Conservation (phyloP, 2,797 vertebrate species). For the Dromococcyx pavoninus region DNA sequence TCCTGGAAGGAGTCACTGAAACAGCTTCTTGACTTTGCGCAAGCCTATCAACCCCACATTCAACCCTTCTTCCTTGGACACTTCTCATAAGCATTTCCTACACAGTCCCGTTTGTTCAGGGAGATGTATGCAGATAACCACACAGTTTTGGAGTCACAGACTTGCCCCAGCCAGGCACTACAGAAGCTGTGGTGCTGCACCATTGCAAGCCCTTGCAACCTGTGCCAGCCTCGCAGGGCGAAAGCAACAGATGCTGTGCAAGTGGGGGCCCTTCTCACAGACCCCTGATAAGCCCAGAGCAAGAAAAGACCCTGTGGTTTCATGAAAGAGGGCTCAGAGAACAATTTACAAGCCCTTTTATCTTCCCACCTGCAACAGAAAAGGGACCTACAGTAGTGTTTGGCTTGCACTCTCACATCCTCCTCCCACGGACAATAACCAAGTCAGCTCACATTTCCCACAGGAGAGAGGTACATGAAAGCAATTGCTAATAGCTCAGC, state of each 20-base stretch:
- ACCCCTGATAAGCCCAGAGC: not conserved
- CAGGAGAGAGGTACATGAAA: not conserved
- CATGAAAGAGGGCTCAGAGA: not conserved
- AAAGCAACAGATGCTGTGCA: not conserved
- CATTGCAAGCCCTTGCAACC: fast-evolving
- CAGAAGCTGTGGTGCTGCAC: not conserved
- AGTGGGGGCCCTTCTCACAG: not conserved
- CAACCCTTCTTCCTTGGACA: too few species aligned
- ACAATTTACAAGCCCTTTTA: not conserved
- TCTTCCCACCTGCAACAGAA: not conserved
- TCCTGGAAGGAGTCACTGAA: not conserved
- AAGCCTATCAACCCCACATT: fast-evolving
- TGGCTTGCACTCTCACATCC: not conserved
- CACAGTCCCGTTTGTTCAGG: fast-evolving
- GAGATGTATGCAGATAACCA: not conserved
- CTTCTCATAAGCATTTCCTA: not conserved
- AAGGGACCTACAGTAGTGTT: not conserved
- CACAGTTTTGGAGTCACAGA: fast-evolving
- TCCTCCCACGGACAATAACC: not conserved
- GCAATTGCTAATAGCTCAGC: not conserved
- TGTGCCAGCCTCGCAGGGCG: fast-evolving
- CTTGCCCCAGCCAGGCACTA: fast-evolving
- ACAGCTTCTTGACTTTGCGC: too few species aligned
- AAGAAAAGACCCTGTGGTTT: not conserved
- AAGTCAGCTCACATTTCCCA: not conserved